Evolutionary conservation across 2,888 invertebrate species (phyloP), one percentile per base, ranked within the genome.

Genomic region (Parasteatoda lunata): DNA sequence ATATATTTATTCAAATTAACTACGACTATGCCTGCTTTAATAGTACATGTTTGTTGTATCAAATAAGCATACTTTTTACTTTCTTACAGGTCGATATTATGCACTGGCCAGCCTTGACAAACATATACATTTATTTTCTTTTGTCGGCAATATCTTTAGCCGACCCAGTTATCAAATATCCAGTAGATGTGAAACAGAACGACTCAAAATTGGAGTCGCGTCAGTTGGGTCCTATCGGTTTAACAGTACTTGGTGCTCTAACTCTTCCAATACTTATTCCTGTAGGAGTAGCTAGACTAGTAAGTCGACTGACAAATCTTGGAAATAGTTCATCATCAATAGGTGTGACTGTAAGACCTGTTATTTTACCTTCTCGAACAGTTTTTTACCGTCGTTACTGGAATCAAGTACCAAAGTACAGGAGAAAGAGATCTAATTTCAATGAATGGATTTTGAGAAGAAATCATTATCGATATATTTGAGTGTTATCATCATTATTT

Each of bases 281-380:
- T 13, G 88, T 88, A 7, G 88, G 83, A n/a, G 83, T 88, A 8
- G 88, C 83, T 5, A 78, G 88, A 73, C 51, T 88, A 13, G 77
- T 88, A 11, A 79, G 83, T 48, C 54, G 83, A 65, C 30, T 88
- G 7, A 73, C 73, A 15, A 88, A 78, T 15, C 77, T 88, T 30
- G 82, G 83, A 5, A 88, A 88, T 47, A 88, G 77, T 11, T 68
- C 83, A 0, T 47, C 88, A 6, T 78, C 88, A n/a, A 76, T 73
- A 5, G 88, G 88, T 64, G 83, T 79, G 8, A 88, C 88, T 5
- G 49, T 88, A 15, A 78, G 83, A 49, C 88, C 88, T 13, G 78
- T 88, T 6, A 83, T 83, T n/a, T 54, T 88, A 15, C 88, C 88
- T 47, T 68, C 77, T 5, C 71, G 82, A 5, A 69, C 85, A 15